Evolutionary conservation across 2,797 vertebrate genomes (phyloP).

Genomic region (Tapirus indicus): DNA sequence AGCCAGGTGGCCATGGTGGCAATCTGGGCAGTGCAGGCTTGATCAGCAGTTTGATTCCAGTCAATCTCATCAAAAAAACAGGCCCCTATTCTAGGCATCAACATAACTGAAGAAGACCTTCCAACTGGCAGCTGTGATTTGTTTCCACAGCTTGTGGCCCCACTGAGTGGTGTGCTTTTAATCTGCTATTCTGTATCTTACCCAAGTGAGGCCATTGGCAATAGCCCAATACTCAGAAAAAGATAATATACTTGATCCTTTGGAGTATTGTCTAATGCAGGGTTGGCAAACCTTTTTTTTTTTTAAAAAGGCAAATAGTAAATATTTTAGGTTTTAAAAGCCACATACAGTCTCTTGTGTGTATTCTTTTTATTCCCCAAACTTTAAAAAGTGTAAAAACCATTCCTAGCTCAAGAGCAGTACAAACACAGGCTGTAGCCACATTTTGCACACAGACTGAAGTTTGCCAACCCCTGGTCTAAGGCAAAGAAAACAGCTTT

Average conservation of each 20-base stretch:
- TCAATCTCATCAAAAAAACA: neutral
- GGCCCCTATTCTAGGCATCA: neutral
- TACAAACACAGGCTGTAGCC: neutral
- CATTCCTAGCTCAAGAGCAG: neutral
- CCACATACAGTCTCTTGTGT: neutral
- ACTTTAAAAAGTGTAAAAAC: neutral
- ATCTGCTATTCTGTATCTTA: neutral
- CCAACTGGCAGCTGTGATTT: neutral
- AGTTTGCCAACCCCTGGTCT: neutral
- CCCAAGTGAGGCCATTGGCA: neutral
- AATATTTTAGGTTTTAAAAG: constrained; percentile 28
- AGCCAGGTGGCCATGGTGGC: too few species aligned
- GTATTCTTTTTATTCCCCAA: neutral
- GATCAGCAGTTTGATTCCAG: too few species aligned
- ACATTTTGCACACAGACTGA: neutral
- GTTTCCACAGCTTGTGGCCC: neutral
- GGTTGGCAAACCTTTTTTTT: neutral
- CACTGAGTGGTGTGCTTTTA: neutral
- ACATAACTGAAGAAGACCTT: neutral
- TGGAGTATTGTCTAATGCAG: neutral
- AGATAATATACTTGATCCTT: constrained; percentile 13
- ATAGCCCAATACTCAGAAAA: neutral
- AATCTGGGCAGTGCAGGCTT: neutral
- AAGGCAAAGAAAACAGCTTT: constrained; percentile 9
- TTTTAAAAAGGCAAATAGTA: neutral